Evolutionary conservation across 2,797 vertebrate genomes (phyloP).

Genomic region (Ctenopoma kingsleyae): DNA sequence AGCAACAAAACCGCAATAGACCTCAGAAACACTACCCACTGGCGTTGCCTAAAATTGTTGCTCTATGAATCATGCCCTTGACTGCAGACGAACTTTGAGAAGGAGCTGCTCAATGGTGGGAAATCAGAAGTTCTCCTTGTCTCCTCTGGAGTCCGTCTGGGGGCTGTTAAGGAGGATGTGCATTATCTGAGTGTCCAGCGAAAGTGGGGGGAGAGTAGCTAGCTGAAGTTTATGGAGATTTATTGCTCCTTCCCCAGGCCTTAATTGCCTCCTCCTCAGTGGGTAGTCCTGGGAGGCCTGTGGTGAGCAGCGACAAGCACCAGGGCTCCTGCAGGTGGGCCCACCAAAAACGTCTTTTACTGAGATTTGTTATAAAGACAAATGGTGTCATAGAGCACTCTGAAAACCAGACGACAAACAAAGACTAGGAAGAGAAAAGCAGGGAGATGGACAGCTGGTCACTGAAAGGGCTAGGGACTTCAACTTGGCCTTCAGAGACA

Average conservation of each 20-base stretch:
- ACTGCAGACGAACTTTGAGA: conserved; percentile 25
- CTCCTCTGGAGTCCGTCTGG: conserved; percentile 55
- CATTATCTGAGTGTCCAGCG: conserved; percentile 75
- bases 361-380: conserved; percentile 84
- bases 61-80: conserved; percentile 27
- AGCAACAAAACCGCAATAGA: neutral
- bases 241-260: conserved; percentile 81
- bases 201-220: conserved; percentile 73
- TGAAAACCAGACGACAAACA: conserved; percentile 72
- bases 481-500: conserved; percentile 81
- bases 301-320: conserved; percentile 75
- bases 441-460: conserved; percentile 59
- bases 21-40: neutral
- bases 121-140: conserved; percentile 39
- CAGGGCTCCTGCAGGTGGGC: conserved; percentile 85
- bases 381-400: conserved; percentile 76
- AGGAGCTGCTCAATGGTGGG: conserved; percentile 37
- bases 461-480: conserved; percentile 68
- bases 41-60: neutral
- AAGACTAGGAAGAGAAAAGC: conserved; percentile 56
- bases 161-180: conserved; percentile 63
- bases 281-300: conserved; percentile 80
- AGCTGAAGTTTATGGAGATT: conserved; percentile 89
- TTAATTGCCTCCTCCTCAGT: conserved; percentile 85
- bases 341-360: conserved; percentile 77